Conservation (phyloP, 2,113 vertebrate genomes). For the Pungitius pungitius region DNA sequence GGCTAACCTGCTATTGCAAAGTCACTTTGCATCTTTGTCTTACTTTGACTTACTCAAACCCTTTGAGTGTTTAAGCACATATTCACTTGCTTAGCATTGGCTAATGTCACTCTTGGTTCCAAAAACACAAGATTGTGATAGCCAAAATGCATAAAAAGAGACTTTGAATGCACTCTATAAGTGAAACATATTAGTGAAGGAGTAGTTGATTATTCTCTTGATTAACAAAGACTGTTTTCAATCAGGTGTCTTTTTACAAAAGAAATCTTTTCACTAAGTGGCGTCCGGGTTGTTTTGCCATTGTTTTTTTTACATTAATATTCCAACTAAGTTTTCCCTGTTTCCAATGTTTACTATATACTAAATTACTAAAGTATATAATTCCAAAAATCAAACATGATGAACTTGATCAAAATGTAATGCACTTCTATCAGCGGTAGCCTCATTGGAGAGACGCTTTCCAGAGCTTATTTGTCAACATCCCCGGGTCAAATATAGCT, state of each 20-base stretch:
- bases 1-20: neutral
- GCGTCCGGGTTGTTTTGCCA: too few relatives aligned
- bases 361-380: too few relatives aligned
- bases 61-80: neutral
- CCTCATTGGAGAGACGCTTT: constrained; percentile 7
- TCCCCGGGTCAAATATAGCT: constrained; percentile 47
- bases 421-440: constrained; percentile 15
- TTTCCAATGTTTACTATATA: neutral
- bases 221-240: neutral
- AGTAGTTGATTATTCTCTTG: neutral
- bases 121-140: neutral
- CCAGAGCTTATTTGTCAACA: constrained; percentile 17
- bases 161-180: neutral
- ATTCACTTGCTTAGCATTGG: neutral
- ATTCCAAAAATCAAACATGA: neutral
- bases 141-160: neutral
- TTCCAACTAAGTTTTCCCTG: too few relatives aligned
- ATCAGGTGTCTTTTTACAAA: neutral
- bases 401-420: too few relatives aligned
- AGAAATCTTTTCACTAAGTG: neutral
- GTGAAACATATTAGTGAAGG: too few relatives aligned
- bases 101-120: neutral
- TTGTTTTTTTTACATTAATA: too few relatives aligned
- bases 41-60: neutral
- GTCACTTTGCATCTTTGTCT: neutral